Base-by-base conservation (phyloP, 2,113 vertebrate species). In the Notarius lentiginosus region DNA sequence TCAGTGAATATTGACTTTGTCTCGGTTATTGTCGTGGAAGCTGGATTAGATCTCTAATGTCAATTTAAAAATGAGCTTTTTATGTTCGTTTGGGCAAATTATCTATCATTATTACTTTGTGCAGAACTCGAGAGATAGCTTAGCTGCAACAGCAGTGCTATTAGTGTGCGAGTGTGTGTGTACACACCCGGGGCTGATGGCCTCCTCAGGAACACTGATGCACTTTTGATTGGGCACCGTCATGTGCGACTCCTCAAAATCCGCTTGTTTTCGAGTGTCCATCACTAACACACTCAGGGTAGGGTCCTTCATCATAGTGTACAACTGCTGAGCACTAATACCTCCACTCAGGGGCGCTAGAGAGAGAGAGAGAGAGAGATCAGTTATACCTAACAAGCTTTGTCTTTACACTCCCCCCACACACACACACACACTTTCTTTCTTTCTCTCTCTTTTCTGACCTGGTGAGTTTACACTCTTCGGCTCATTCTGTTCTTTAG, bases 131-230 rank as follows among this genome's bases (percentile, higher is more conserved):
- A 12, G 27, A 34, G 5, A 20, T 14, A n/a, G 11, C 65, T 41
- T 14, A 66, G 65, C n/a, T 72, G 30, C 41, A 41, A 6, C 14
- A 12, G 12, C 4, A 68, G 30, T 72, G 41, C 41, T 41, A 72
- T 72, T 68, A 65, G 84, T n/a, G 55, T 86, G 85, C 61, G 70
- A 56, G 30, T 75, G 63, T 53, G 61, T 18, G 15, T 30, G 66
- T 41, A 22, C 20, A 24, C 4, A 99, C 98, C 98, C 98, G 75
- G 98, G 97, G 83, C 85, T 96, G 89, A 99, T 92, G 63, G 97
- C 96, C 92, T 99, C 98, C 91, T 99, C 96, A 77, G 98, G 97
- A 82, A 99, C 96, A 3, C 96, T 97, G 93, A 99, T 92, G 77
- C 92, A 95, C 55, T 12, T 93, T 89, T 94, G 94, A 24, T 87